These are phyloP conservation scores for Drosophila carrolli DNA, from an alignment of 1,140 invertebrate species.

Conservation along the genomic window DNA sequence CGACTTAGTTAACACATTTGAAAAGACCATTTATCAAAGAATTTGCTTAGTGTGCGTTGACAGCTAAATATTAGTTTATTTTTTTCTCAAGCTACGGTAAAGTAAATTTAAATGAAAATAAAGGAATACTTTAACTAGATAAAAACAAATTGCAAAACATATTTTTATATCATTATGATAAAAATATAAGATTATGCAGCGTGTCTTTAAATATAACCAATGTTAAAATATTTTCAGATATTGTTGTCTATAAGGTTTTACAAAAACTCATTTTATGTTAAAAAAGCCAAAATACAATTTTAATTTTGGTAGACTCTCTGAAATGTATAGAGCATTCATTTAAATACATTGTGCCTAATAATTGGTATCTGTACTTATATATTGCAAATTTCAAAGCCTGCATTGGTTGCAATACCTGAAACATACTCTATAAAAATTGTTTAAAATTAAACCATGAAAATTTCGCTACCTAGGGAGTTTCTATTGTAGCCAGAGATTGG, in stretches of 20 bases:
- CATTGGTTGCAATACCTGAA: neutral
- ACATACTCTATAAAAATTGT: neutral
- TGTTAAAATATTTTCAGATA: too few species aligned
- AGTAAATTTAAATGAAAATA: too few species aligned
- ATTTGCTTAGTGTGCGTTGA: neutral
- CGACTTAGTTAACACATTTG: neutral
- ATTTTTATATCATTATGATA: neutral
- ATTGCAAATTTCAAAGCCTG: neutral
- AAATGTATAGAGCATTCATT: too few species aligned
- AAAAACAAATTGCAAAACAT: neutral
- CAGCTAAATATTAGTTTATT: too few species aligned
- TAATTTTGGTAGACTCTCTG: too few species aligned
- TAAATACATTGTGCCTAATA: too few species aligned
- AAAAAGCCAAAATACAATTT: too few species aligned
- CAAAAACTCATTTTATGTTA: too few species aligned
- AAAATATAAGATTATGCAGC: neutral
- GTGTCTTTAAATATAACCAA: too few species aligned
- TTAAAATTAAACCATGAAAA: neutral
- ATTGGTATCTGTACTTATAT: neutral
- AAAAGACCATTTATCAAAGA: neutral
- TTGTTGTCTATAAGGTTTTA: too few species aligned
- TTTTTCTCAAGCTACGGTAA: too few species aligned
- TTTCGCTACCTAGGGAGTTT: too few species aligned
- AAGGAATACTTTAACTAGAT: neutral
- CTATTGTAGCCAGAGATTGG: constrained; percentile 5